These are phyloP conservation scores for Cirrhinus molitorella DNA, from an alignment of 2,797 vertebrate species.

Conservation along the genomic window DNA sequence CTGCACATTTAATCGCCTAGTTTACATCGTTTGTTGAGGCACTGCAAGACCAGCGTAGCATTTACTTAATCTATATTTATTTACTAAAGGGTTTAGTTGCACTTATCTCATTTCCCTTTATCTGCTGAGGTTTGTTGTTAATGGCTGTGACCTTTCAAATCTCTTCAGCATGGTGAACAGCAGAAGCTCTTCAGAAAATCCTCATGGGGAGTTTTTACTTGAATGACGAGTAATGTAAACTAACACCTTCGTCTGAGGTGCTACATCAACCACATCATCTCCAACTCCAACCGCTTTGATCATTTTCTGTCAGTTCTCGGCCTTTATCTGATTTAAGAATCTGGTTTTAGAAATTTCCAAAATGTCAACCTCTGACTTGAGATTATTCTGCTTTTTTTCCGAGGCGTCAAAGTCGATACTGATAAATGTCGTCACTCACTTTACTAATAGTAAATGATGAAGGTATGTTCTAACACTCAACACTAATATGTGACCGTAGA, in stretches of 20 bases:
- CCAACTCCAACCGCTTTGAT: not conserved
- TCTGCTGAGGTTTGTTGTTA: not conserved
- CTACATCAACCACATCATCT: not conserved
- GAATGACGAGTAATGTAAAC: not conserved
- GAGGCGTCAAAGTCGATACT: not conserved
- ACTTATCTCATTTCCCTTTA: not conserved
- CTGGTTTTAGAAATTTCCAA: conserved; percentile 5
- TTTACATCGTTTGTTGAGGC: not conserved
- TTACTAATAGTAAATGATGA: not conserved
- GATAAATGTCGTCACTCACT: not conserved
- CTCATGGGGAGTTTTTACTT: conserved; percentile 28
- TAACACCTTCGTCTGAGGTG: not conserved
- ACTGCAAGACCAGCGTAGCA: not conserved
- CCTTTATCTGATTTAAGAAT: conserved; percentile 18
- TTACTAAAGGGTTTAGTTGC: not conserved
- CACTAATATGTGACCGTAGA: too few relatives aligned
- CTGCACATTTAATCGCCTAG: not conserved
- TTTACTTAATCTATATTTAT: not conserved
- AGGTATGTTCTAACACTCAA: not conserved
- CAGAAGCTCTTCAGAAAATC: not conserved
- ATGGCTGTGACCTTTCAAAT: conserved; percentile 30
- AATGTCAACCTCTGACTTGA: not conserved
- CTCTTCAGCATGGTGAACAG: not conserved
- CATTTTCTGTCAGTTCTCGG: not conserved
- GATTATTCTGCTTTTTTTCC: not conserved